Evolutionary conservation across 2,113 vertebrate genomes (phyloP).

Genomic region (Chamaea fasciata): DNA sequence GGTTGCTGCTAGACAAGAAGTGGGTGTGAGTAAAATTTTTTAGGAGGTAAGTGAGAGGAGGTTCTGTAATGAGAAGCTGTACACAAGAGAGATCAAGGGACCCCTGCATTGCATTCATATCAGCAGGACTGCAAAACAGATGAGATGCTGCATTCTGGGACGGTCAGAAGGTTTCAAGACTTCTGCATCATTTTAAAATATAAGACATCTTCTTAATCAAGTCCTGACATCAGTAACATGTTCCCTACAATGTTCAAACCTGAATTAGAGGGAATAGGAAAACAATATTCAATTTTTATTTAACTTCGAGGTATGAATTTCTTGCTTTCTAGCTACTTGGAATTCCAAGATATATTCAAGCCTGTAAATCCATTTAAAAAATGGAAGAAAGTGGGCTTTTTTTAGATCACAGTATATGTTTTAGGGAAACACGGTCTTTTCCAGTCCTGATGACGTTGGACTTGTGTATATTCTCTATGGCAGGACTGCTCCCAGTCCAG

Average conservation of each 20-base stretch:
- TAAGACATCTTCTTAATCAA: not conserved
- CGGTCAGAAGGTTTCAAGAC: not conserved
- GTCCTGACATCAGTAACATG: not conserved
- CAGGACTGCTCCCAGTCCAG: not conserved
- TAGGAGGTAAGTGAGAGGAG: not conserved
- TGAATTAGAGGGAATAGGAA: not conserved
- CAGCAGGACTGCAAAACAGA: not conserved
- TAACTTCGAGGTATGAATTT: not conserved
- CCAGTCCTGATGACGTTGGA: not conserved
- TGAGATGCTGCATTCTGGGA: not conserved
- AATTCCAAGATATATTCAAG: not conserved
- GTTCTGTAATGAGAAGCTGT: not conserved
- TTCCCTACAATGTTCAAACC: not conserved
- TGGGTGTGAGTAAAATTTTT: not conserved
- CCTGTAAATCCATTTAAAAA: not conserved
- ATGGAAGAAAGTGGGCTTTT: not conserved
- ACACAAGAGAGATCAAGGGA: not conserved
- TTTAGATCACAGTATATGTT: not conserved
- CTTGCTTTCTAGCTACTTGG: not conserved
- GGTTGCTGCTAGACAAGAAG: not conserved
- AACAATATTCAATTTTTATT: not conserved
- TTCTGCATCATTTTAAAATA: not conserved
- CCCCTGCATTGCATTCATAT: not conserved
- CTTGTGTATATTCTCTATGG: not conserved
- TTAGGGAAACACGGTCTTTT: not conserved